Conservation (phyloP, 1,140 invertebrate genomes). For the Gryllus bimaculatus region DNA sequence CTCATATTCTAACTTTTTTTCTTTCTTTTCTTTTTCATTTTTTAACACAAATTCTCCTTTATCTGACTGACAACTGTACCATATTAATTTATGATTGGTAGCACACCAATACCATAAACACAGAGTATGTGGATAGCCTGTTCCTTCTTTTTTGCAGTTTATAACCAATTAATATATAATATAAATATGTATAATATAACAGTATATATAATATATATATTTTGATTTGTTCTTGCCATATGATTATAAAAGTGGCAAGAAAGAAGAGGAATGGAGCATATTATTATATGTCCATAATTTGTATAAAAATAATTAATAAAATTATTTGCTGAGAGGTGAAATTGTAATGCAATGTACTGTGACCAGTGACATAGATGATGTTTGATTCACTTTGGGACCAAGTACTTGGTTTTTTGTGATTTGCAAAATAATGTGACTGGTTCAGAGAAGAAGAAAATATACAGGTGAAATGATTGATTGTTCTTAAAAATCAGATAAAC, state of each 20-base stretch:
- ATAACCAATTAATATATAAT: slow-evolving; percentile 17
- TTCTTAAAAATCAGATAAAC: background rate
- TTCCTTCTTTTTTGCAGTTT: slow-evolving; percentile 20
- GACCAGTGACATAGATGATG: background rate
- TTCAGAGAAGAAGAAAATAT: background rate
- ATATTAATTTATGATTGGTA: slow-evolving; percentile 8
- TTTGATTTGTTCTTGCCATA: slow-evolving; percentile 19
- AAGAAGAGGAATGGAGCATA: background rate
- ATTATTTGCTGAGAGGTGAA: slow-evolving; percentile 19
- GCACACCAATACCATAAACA: slow-evolving; percentile 11
- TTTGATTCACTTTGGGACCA: slow-evolving; percentile 20
- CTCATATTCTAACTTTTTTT: background rate
- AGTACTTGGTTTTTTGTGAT: slow-evolving; percentile 18
- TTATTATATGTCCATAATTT: slow-evolving; percentile 10
- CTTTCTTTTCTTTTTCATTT: background rate
- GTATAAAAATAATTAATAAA: slow-evolving; percentile 8
- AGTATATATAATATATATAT: slow-evolving; percentile 19
- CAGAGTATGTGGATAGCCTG: slow-evolving; percentile 11
- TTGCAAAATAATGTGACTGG: slow-evolving; percentile 8
- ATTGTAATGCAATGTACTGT: background rate
- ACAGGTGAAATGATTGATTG: slow-evolving; percentile 3
- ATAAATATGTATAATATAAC: slow-evolving; percentile 18
- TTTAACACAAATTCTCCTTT: background rate
- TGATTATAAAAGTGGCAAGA: slow-evolving; percentile 13
- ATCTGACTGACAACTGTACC: slow-evolving; percentile 6